Conservation (phyloP, 92 coral and sea anemone species). For the Palythoa grandiflora region DNA sequence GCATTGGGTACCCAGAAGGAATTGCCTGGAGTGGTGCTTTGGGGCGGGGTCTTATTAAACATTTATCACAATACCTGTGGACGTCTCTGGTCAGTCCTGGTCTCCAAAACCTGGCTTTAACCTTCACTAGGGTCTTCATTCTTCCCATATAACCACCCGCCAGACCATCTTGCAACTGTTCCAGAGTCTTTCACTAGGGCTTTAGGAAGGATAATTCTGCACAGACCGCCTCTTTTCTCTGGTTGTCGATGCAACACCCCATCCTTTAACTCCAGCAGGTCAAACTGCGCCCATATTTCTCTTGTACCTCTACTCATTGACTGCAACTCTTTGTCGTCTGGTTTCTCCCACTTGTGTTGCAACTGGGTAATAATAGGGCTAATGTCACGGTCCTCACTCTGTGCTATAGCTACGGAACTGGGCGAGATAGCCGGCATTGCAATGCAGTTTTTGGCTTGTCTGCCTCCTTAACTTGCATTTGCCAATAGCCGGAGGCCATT, state of each 20-base stretch:
- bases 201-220: constrained; percentile 38
- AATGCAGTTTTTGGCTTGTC: constrained; percentile 52
- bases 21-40: constrained; percentile 62
- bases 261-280: constrained; percentile 43
- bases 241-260: constrained; percentile 13
- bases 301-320: constrained; percentile 39
- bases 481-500: constrained; percentile 32
- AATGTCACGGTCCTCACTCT: constrained; percentile 45
- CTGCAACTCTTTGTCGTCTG: constrained; percentile 38
- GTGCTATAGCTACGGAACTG: constrained; percentile 43
- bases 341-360: constrained; percentile 41
- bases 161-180: constrained; percentile 24
- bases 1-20: constrained; percentile 59
- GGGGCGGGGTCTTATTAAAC: constrained; percentile 50
- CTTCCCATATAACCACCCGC: constrained; percentile 56
- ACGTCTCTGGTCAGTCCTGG: constrained; percentile 27
- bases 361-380: constrained; percentile 26
- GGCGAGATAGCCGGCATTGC: constrained; percentile 1
- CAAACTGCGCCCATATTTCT: constrained; percentile 49
- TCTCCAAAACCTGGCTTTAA: constrained; percentile 55
- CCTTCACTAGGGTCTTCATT: constrained; percentile 57
- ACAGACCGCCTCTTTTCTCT: neutral
- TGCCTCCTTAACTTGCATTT: constrained; percentile 40
- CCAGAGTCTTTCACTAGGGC: constrained; percentile 39
- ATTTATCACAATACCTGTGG: constrained; percentile 57